Percentiles rank a stretch among this genome's conserved stretches.
Conservation (phyloP, 2,888 invertebrate species). For the Luperina testacea region DNA sequence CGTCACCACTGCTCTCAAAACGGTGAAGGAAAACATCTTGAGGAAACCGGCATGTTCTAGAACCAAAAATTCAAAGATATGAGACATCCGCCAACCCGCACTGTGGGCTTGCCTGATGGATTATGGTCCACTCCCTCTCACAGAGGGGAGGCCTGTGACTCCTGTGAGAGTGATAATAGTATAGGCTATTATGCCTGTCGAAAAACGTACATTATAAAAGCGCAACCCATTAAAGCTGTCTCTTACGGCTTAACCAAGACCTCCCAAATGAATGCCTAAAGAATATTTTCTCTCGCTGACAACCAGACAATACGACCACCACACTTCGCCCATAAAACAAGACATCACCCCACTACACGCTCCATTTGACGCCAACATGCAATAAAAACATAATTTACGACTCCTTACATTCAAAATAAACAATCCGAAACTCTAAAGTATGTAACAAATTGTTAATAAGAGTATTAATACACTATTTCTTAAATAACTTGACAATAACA, state of each 20-base stretch:
- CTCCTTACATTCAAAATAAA: constrained; percentile 75
- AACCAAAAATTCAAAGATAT: too few relatives aligned
- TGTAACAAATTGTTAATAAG: constrained; percentile 83
- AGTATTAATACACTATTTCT: constrained; percentile 81
- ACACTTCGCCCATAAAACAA: constrained; percentile 58
- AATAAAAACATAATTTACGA: constrained; percentile 73
- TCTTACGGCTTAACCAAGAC: neutral
- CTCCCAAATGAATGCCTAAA: neutral
- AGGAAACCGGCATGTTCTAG: too few relatives aligned
- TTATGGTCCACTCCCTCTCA: too few relatives aligned
- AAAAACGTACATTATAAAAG: too few relatives aligned
- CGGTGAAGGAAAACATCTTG: too few relatives aligned
- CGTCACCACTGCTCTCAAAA: too few relatives aligned
- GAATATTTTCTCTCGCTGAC: constrained; percentile 16
- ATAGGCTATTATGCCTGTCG: too few relatives aligned
- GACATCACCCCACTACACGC: constrained; percentile 53
- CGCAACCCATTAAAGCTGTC: neutral
- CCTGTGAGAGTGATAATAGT: too few relatives aligned
- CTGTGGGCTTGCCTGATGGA: too few relatives aligned
- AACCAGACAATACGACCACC: constrained; percentile 35
- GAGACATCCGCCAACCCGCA: too few relatives aligned
- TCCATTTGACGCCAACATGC: constrained; percentile 57
- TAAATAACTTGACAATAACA: constrained; percentile 86
- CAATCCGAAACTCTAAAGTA: constrained; percentile 70
- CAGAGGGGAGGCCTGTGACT: too few relatives aligned